phyloP scores from a whole-genome alignment of 2,888 invertebrate species.

The Xylota segnis region DNA sequence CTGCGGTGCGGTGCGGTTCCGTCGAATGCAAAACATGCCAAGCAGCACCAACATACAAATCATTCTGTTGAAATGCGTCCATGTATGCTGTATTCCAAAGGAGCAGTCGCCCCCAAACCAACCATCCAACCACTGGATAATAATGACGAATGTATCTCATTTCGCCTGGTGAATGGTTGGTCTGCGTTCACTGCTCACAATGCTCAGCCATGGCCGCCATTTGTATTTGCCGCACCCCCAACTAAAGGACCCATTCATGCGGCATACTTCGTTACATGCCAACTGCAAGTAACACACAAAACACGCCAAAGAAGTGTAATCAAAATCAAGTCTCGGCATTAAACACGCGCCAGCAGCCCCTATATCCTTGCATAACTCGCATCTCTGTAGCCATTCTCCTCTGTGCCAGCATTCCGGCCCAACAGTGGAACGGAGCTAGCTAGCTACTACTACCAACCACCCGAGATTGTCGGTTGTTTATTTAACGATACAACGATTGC shows the following conservation, averaged over 20 bases:
- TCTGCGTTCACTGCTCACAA: background rate
- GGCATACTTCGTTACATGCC: constrained; percentile 61
- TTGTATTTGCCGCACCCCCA: constrained; percentile 26
- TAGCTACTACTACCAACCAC: constrained; percentile 32
- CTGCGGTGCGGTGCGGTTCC: background rate
- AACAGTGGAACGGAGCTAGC: background rate
- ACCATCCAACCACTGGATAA: constrained; percentile 55
- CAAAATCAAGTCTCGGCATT: constrained; percentile 71
- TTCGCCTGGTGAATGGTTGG: constrained; percentile 39
- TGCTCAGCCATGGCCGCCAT: constrained; percentile 17
- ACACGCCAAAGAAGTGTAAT: constrained; percentile 68
- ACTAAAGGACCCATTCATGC: constrained; percentile 29
- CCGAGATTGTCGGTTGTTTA: constrained; percentile 66
- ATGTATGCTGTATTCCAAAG: constrained; percentile 15
- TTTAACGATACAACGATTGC: constrained; percentile 61
- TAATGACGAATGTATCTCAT: constrained; percentile 73
- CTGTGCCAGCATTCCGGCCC: background rate
- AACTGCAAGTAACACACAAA: constrained; percentile 52
- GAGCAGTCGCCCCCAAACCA: background rate
- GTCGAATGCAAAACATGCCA: constrained; percentile 31
- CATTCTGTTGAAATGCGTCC: constrained; percentile 47
- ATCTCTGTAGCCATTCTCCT: background rate
- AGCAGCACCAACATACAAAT: constrained; percentile 53
- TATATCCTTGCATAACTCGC: constrained; percentile 52
- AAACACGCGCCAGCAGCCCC: constrained; percentile 51